Percentiles rank a stretch among this genome's conserved stretches.
Conservation (phyloP, 2,113 vertebrate genomes). For the Oreochromis niloticus region DNA sequence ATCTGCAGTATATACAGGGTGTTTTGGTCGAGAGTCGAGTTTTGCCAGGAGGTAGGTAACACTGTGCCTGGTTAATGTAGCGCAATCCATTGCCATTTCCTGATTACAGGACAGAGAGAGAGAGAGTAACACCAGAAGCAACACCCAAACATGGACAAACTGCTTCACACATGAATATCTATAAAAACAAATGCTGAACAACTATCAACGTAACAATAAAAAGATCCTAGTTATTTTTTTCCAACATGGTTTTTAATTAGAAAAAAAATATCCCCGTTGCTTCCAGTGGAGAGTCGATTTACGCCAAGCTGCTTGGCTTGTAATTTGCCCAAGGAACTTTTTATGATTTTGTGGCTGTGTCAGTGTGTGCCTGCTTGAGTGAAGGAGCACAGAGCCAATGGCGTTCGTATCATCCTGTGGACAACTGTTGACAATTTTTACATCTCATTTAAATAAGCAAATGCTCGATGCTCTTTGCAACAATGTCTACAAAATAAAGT, state of each 20-base stretch:
- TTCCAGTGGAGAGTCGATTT: not conserved
- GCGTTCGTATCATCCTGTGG: not conserved
- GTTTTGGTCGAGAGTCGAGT: not conserved
- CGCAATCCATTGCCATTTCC: not conserved
- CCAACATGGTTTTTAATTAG: not conserved
- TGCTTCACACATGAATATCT: not conserved
- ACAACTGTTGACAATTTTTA: not conserved
- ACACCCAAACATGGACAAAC: not conserved
- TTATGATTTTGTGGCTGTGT: not conserved
- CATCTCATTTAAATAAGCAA: not conserved
- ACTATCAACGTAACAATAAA: not conserved
- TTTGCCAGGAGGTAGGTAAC: not conserved
- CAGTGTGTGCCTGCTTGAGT: not conserved
- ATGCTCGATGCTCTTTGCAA: not conserved
- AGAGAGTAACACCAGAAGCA: not conserved
- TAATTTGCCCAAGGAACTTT: not conserved
- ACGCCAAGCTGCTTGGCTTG: not conserved
- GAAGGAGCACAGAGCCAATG: not conserved
- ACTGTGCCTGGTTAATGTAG: not conserved
- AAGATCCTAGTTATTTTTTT: not conserved
- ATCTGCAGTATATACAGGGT: not conserved
- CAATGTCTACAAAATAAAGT: not conserved
- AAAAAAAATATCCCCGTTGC: not conserved
- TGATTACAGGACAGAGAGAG: not conserved
- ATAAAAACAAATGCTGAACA: not conserved